Evolutionary conservation across 1,140 invertebrate genomes (phyloP).

Genomic region (Metopolophium dirhodum): DNA sequence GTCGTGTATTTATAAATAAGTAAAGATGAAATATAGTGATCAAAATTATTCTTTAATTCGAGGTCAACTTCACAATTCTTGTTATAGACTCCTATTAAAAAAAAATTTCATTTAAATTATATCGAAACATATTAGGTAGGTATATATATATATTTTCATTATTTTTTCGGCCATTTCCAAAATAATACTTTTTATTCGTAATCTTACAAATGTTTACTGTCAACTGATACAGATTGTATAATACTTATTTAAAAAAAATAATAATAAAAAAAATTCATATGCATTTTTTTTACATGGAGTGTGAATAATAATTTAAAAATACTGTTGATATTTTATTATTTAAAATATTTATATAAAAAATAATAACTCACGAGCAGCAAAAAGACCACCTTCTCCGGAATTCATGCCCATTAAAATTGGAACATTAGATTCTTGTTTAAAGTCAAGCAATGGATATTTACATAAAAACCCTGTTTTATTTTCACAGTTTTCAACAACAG

Average conservation of each 20-base stretch:
- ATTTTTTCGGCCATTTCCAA: neutral
- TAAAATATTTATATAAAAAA: neutral
- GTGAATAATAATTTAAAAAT: neutral
- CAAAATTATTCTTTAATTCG: neutral
- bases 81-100: neutral
- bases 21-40: neutral
- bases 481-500: slow-evolving; percentile 16
- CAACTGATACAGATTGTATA: too few species aligned
- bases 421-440: slow-evolving; percentile 63
- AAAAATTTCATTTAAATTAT: neutral
- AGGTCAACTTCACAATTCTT: neutral
- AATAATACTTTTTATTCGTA: neutral
- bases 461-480: slow-evolving; percentile 29
- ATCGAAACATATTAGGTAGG: too few species aligned
- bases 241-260: too few species aligned
- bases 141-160: neutral
- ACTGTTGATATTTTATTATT: neutral
- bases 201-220: neutral
- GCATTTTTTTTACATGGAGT: neutral
- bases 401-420: slow-evolving; percentile 75
- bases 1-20: neutral
- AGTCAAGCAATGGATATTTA: neutral
- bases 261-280: neutral
- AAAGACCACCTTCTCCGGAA: slow-evolving; percentile 72
- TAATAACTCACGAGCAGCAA: slow-evolving; percentile 67